These are phyloP conservation scores for Hypomecis atomaria DNA, from an alignment of 2,888 invertebrate species.

Conservation along the genomic window DNA sequence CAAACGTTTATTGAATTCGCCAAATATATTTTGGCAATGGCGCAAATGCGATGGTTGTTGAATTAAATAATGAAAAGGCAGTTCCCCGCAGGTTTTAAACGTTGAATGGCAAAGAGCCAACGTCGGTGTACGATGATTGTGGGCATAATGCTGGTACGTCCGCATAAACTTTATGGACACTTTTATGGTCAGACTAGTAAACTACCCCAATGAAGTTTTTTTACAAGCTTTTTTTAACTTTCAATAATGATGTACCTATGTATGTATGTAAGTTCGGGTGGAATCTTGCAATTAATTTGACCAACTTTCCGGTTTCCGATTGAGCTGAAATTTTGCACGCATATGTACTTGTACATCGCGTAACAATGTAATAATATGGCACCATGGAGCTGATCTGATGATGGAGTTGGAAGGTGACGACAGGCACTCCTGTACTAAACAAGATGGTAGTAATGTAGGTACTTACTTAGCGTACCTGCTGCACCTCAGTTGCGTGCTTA, in stretches of 20 bases:
- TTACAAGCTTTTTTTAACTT: too few species aligned
- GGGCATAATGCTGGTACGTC: slow-evolving; percentile 18
- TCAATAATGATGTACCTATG: too few species aligned
- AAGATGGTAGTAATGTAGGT: too few species aligned
- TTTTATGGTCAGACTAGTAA: slow-evolving; percentile 5
- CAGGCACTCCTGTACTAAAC: too few species aligned
- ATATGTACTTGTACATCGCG: too few species aligned
- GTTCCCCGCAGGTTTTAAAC: slow-evolving; percentile 75
- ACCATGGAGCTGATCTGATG: too few species aligned
- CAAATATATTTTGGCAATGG: slow-evolving; percentile 73
- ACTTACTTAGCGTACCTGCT: neutral
- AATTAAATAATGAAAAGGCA: slow-evolving; percentile 79
- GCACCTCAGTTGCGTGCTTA: neutral
- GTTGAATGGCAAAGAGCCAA: slow-evolving; percentile 73
- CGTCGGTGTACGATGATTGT: slow-evolving; percentile 50
- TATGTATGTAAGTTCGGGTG: too few species aligned
- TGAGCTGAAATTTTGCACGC: too few species aligned
- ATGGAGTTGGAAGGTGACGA: too few species aligned
- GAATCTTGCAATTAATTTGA: too few species aligned
- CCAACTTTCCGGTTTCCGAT: too few species aligned
- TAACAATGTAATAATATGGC: too few species aligned
- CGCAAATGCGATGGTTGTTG: slow-evolving; percentile 75
- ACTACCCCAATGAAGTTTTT: neutral
- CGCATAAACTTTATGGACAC: slow-evolving; percentile 1
- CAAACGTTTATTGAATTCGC: slow-evolving; percentile 37